These are phyloP conservation scores for Bothrops jararaca DNA, from an alignment of 2,113 vertebrate genomes.

Conservation along the genomic window DNA sequence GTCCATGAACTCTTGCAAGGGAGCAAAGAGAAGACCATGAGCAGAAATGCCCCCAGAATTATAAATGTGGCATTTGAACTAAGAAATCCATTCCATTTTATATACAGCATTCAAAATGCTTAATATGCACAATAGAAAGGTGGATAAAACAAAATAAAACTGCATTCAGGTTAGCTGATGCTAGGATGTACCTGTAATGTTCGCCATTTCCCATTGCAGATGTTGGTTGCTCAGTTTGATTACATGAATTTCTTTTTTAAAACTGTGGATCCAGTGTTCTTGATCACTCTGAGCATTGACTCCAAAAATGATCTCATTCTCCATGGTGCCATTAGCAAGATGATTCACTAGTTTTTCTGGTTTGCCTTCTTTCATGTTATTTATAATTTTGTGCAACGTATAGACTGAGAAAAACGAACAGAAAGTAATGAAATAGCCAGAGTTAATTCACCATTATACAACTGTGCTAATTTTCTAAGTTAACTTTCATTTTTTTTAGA, in stretches of 20 bases:
- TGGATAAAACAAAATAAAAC: neutral
- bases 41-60: neutral
- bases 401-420: constrained; percentile 49
- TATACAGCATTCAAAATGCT: neutral
- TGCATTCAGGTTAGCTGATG: neutral
- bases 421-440: constrained; percentile 25
- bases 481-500: neutral
- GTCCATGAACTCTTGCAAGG: neutral
- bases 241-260: constrained; percentile 38
- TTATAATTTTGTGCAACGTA: constrained; percentile 35
- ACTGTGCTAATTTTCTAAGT: neutral
- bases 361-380: constrained; percentile 13
- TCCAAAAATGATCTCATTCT: accelerated
- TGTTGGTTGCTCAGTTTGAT: constrained; percentile 52
- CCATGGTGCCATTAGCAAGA: neutral
- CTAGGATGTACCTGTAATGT: constrained; percentile 52
- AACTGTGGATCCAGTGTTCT: constrained; percentile 40
- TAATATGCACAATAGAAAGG: neutral
- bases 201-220: constrained; percentile 52
- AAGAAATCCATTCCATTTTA: neutral
- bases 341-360: neutral
- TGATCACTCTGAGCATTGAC: neutral
- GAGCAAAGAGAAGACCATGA: neutral
- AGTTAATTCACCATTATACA: accelerated
- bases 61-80: neutral